phyloP scores from a whole-genome alignment of 2,113 vertebrate species.

The Protomyctophum bolini region DNA sequence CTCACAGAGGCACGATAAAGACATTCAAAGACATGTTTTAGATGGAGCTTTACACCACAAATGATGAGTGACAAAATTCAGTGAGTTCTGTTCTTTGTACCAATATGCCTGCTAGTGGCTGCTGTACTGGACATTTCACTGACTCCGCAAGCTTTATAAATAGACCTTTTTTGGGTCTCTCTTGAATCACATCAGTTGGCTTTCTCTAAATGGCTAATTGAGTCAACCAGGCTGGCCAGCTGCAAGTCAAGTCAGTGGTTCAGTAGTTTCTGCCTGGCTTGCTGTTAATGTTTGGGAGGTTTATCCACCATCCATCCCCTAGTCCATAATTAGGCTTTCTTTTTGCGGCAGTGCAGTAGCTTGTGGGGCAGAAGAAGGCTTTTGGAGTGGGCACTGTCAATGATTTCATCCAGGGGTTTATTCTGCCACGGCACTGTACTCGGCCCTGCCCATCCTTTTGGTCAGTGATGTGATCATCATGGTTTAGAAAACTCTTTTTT shows the following conservation, averaged over 20 bases:
- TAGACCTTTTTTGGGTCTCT: conserved; percentile 53
- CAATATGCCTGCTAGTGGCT: conserved; percentile 17
- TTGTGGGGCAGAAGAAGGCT: conserved; percentile 36
- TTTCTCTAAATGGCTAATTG: conserved; percentile 58
- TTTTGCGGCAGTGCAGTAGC: conserved; percentile 58
- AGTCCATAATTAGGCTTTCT: conserved; percentile 73
- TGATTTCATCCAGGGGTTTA: conserved; percentile 35
- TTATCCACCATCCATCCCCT: conserved; percentile 43
- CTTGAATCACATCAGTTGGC: conserved; percentile 49
- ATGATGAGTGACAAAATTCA: conserved; percentile 51
- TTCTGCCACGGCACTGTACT: conserved; percentile 5
- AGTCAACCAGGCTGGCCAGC: conserved; percentile 49
- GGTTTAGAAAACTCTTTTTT: conserved; percentile 11
- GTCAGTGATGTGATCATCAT: conserved; percentile 52
- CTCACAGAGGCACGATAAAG: neutral
- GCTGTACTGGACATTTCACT: conserved; percentile 41
- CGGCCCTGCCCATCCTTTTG: conserved; percentile 48
- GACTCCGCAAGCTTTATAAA: conserved; percentile 56
- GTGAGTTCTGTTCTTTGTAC: conserved; percentile 36
- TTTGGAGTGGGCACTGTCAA: conserved; percentile 35
- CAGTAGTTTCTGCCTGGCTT: conserved; percentile 56
- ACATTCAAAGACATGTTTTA: no score
- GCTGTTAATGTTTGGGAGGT: conserved; percentile 69
- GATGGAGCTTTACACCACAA: neutral
- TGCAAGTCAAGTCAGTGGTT: conserved; percentile 54